Evolutionary conservation across 2,888 invertebrate species (phyloP).

Genomic region (Conops quadrifasciatus): DNA sequence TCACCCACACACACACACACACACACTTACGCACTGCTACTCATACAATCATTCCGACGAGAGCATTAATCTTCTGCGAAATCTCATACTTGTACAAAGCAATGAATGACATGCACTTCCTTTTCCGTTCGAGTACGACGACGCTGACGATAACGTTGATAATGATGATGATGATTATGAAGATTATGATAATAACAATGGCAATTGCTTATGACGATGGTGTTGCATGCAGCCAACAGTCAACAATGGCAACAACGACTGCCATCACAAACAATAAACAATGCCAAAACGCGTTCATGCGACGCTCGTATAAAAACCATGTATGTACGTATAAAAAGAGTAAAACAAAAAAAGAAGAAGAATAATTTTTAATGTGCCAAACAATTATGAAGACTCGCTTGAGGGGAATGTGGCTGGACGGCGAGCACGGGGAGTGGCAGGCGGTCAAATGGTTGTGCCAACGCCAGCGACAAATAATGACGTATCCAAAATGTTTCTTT

Average conservation of each 20-base stretch:
- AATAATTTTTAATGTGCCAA: slow-evolving; percentile 10
- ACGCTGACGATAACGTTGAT: not conserved
- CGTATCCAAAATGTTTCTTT: no score
- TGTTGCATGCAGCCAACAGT: no score
- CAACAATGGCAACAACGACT: not conserved
- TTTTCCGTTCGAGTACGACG: not conserved
- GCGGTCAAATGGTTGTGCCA: not conserved
- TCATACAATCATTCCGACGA: not conserved
- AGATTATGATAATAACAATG: no score
- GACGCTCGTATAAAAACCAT: no score
- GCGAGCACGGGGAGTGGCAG: no score
- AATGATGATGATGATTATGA: no score
- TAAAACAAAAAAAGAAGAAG: not conserved
- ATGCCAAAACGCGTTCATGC: no score
- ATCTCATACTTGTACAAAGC: not conserved
- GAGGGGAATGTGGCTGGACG: no score
- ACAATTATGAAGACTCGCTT: slow-evolving; percentile 2
- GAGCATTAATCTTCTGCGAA: no score
- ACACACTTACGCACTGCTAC: not conserved
- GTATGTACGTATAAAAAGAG: not conserved
- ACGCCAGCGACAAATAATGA: not conserved
- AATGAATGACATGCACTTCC: not conserved
- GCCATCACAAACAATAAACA: slow-evolving; percentile 14
- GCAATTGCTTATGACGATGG: no score
- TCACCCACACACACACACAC: not conserved